A percentile compares a stretch with the other conserved stretches of the same genome.
Conservation (phyloP, 2,888 invertebrate genomes). For the Petrolisthes cinctipes region DNA sequence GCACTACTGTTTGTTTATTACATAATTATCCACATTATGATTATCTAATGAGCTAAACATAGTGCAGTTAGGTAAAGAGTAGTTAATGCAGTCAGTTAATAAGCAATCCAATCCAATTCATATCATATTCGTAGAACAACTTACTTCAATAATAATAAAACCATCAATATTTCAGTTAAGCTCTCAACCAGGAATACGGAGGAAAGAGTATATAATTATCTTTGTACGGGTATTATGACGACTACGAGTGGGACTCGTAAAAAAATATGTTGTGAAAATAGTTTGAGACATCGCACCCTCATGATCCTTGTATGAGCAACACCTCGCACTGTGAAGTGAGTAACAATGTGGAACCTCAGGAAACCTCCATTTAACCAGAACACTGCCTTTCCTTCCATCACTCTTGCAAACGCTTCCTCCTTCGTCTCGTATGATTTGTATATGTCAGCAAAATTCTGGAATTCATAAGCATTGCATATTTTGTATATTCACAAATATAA, state of each 20-base stretch:
- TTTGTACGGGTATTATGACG: too few relatives aligned
- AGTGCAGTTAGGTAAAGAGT: too few relatives aligned
- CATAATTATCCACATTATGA: not conserved
- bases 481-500: conserved; percentile 21
- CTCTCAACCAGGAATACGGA: too few relatives aligned
- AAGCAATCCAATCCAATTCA: too few relatives aligned
- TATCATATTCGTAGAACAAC: too few relatives aligned
- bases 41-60: not conserved
- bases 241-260: too few relatives aligned
- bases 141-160: too few relatives aligned
- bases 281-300: conserved; percentile 11
- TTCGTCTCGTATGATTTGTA: not conserved
- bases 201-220: too few relatives aligned
- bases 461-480: not conserved
- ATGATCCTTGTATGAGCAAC: conserved; percentile 8
- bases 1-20: too few relatives aligned
- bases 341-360: conserved; percentile 15
- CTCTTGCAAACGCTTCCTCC: conserved; percentile 17
- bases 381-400: conserved; percentile 15
- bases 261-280: too few relatives aligned
- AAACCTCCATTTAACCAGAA: conserved; percentile 20
- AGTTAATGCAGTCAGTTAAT: too few relatives aligned
- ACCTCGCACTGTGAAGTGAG: conserved; percentile 20
- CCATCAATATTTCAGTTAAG: too few relatives aligned
- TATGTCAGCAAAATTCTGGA: not conserved